Conservation (phyloP, 1,140 invertebrate genomes). For the Achroia grisella region DNA sequence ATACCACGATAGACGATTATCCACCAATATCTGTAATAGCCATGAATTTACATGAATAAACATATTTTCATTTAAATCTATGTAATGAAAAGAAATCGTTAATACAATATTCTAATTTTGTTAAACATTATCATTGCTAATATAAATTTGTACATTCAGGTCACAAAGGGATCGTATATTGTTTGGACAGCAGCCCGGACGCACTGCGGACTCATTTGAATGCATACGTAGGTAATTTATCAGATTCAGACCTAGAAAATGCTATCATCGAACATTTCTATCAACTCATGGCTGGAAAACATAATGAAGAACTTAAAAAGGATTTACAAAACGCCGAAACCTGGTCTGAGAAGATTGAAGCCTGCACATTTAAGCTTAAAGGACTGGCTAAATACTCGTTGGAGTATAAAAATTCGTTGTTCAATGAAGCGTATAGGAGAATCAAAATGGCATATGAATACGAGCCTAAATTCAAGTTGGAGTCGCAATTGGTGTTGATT, state of each 20-base stretch:
- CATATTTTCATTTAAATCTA: too few species aligned
- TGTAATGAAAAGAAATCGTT: too few species aligned
- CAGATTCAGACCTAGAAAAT: slow-evolving; percentile 12
- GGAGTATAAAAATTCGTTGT: slow-evolving; percentile 13
- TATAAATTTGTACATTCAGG: slow-evolving; percentile 9
- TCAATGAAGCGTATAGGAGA: slow-evolving; percentile 16
- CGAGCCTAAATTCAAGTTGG: slow-evolving; percentile 14
- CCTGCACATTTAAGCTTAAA: slow-evolving; percentile 11
- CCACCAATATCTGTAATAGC: too few species aligned
- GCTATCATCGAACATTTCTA: slow-evolving; percentile 16
- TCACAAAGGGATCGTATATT: slow-evolving; percentile 15
- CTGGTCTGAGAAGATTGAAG: slow-evolving; percentile 15
- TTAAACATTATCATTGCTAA: background rate
- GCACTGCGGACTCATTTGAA: slow-evolving; percentile 11
- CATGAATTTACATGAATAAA: too few species aligned
- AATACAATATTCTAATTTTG: too few species aligned
- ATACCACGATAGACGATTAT: too few species aligned
- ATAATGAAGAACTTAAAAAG: slow-evolving; percentile 9
- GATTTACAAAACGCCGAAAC: slow-evolving; percentile 8
- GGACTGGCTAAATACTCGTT: slow-evolving; percentile 6
- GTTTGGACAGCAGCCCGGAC: slow-evolving; percentile 23
- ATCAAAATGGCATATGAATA: slow-evolving; percentile 15
- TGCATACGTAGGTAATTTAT: slow-evolving; percentile 13
- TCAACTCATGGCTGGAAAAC: slow-evolving; percentile 9
- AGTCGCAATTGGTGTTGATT: slow-evolving; percentile 21